Base-by-base conservation (phyloP, 1,140 invertebrate species). In the Drosophila serrata region DNA sequence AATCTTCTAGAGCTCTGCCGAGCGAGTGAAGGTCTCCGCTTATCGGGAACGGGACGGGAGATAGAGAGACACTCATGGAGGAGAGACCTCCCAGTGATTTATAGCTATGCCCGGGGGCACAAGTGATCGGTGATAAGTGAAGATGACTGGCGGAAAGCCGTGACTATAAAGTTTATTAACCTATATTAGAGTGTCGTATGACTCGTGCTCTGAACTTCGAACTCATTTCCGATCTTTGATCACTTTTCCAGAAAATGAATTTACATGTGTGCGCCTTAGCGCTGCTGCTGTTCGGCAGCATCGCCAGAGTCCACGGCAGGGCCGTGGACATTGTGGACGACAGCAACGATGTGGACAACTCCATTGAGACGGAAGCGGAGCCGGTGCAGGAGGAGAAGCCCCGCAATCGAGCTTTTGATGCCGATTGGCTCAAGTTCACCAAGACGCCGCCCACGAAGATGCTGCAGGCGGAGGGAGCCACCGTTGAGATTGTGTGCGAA, bases 401-500 rank as follows among this genome's bases (percentile, higher is more conserved):
- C 5, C 79, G 63, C 13, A 58, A 42, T 9, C 75, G 82, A 9
- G 43, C 63, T 40, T 88, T 90, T 49, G 80, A 88, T 27, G 76
- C 77, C 29, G 93, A 93, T 29, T 95, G 94, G 93, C 93, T 95
- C 17, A 93, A 93, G 51, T 93, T 95, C 43, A 94, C 85, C 24
- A 91, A 93, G 19, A 82, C 93, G 8, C 94, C 94, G 1, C 80
- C 93, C 0, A 17, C 87, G 0, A 87, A 88, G 9, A 73, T 94
- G 15, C 77, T 86, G 4, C 93, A 94, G 76, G 56, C 78, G 3
- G 69, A 93, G 1, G 95, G 94, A 1, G 67, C 92, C 2, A 92
- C 93, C 0, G 57, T 96, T 0, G 95, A 96, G 80, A 93, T 96
- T 0, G 94, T 94, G 31, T 97, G 96, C 81, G 95, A 96, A 77